Evolutionary conservation across 2,888 invertebrate genomes (phyloP).

Genomic region (Thymelicus lineola): DNA sequence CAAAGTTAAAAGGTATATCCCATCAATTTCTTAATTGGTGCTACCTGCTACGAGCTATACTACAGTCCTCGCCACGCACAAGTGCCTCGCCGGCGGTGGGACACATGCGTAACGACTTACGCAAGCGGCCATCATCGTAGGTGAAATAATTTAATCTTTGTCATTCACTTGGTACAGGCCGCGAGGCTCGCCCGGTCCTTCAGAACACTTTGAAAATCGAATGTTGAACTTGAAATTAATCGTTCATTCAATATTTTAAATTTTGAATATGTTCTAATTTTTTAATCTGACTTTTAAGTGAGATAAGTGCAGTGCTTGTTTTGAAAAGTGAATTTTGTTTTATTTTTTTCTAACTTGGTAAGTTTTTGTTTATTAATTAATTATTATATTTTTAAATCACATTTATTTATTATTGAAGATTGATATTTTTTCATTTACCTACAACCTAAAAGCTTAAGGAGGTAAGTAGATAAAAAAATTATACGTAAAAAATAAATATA

Average conservation of each 20-base stretch:
- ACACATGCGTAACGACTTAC: background rate
- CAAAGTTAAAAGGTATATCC: too few relatives aligned
- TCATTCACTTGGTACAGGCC: conserved; percentile 2
- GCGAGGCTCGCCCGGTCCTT: background rate
- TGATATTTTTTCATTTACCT: too few relatives aligned
- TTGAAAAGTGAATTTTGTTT: background rate
- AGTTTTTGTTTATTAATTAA: background rate
- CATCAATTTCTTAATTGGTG: too few relatives aligned
- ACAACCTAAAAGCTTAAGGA: too few relatives aligned
- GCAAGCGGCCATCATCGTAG: conserved; percentile 17
- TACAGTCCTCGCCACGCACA: too few relatives aligned
- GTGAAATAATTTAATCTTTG: conserved; percentile 15
- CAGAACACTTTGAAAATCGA: background rate
- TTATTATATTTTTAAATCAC: too few relatives aligned
- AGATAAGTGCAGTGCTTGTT: background rate
- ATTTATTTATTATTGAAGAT: too few relatives aligned
- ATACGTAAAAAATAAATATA: too few relatives aligned
- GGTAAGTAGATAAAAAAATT: too few relatives aligned
- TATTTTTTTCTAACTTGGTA: background rate
- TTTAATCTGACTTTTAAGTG: background rate
- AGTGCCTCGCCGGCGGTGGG: background rate
- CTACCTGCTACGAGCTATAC: too few relatives aligned
- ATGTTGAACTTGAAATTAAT: background rate
- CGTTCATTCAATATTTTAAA: background rate
- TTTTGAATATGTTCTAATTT: background rate